A percentile compares a stretch with the other conserved stretches of the same genome.
Evolutionary conservation across 2,888 invertebrate genomes (phyloP).

Genomic region (Amorpha juglandis): DNA sequence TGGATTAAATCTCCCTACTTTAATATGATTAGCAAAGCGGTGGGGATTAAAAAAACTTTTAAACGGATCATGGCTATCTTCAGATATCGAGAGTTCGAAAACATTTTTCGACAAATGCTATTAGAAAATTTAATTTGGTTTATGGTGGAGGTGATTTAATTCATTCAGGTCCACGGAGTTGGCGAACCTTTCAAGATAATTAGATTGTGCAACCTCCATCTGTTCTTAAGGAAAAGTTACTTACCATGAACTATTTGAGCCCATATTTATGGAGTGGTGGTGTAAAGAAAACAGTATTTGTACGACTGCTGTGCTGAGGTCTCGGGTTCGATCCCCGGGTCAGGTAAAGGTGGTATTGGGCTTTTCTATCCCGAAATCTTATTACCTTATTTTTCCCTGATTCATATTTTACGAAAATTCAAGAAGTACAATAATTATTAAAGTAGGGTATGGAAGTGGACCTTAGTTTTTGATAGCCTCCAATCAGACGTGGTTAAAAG

Average conservation of each 20-base stretch:
- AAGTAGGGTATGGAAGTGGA: too few relatives aligned
- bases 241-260: background rate
- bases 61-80: background rate
- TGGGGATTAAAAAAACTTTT: constrained; percentile 8
- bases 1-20: too few relatives aligned
- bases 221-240: constrained; percentile 5
- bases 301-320: too few relatives aligned
- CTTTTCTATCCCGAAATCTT: too few relatives aligned
- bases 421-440: too few relatives aligned
- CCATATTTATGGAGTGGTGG: background rate
- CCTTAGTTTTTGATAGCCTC: background rate
- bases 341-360: too few relatives aligned
- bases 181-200: constrained; percentile 32
- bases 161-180: constrained; percentile 26
- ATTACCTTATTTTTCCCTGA: too few relatives aligned
- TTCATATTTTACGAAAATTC: too few relatives aligned
- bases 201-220: constrained; percentile 9
- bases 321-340: too few relatives aligned
- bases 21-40: constrained; percentile 2
- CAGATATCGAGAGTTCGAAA: background rate
- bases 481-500: background rate
- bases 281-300: too few relatives aligned
- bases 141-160: constrained; percentile 29
- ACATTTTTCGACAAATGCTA: background rate
- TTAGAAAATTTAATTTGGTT: constrained; percentile 5